Percentiles rank a stretch among this genome's conserved stretches.
phyloP scores from a whole-genome alignment of 2,888 invertebrate species.

The Uropetala carovei region DNA sequence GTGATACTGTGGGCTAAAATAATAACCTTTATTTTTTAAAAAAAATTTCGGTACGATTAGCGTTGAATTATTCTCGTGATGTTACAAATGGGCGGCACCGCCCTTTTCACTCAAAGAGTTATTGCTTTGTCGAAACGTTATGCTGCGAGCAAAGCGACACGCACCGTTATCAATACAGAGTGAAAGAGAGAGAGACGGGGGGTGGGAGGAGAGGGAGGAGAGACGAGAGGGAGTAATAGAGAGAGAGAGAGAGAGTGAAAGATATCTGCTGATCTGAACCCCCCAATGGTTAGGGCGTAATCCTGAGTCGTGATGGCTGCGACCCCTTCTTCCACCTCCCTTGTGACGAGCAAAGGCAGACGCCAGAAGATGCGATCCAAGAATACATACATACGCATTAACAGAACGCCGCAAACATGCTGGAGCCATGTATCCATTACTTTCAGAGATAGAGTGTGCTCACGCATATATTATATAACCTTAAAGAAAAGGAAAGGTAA shows the following conservation, averaged over 20 bases:
- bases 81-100: too few species aligned
- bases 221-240: background rate
- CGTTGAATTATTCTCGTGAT: too few species aligned
- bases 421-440: background rate
- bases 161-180: background rate
- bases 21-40: too few species aligned
- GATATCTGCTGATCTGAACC: too few species aligned
- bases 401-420: background rate
- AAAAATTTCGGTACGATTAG: too few species aligned
- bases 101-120: too few species aligned
- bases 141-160: too few species aligned
- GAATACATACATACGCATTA: slow-evolving; percentile 28
- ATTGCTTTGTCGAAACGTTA: too few species aligned
- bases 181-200: slow-evolving; percentile 10
- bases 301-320: background rate
- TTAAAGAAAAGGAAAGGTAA: too few species aligned
- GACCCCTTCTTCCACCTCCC: background rate
- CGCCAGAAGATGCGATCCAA: slow-evolving; percentile 17
- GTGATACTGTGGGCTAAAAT: too few species aligned
- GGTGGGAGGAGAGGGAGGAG: background rate
- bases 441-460: background rate
- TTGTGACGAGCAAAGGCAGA: background rate
- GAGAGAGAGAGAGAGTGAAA: too few species aligned
- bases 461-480: too few species aligned
- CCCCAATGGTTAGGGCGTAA: background rate